Evolutionary conservation across 2,113 vertebrate species (phyloP), one percentile per base, ranked within the genome.

Genomic region (Brachypteracias leptosomus): DNA sequence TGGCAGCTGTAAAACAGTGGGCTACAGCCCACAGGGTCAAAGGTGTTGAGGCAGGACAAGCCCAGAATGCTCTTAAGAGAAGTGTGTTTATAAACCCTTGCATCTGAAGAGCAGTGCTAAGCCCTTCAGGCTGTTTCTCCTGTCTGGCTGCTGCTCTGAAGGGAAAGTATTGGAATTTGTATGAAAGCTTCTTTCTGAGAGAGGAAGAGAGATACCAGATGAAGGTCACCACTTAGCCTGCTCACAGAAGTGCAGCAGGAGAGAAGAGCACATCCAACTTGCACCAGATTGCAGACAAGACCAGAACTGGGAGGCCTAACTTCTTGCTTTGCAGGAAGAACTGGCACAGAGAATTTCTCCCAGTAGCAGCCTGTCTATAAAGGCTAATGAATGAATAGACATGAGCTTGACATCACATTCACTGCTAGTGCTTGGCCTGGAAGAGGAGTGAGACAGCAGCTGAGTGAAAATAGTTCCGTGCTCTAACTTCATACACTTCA

Each of bases 351-450:
- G 57, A 75, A 21, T 81, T 96, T 71, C 40, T 85, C 29, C 52
- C 63, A 86, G 42, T 55, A 67, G 55, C 52, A 74, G 52, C n/a
- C 57, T 81, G 52, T 80, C 59, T 88, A 18, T 54, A 75, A 76
- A 90, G 76, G 61, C 76, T 94, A 68, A 88, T 77, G 88, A 96
- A 71, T 88, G 82, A 88, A 90, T 59, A 80, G 46, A 38, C 85
- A 55, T 8, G 20, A 88, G 55, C 22, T 78, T 84, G 72, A 74
- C 94, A 63, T 76, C 68, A 36, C 46, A 38, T 52, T 83, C 33
- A 47, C 33, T 95, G 57, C 89, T 90, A 28, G 9, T 26, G 20
- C 55, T 81, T 24, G 81, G 58, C 78, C 58, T 81, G 51, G 26
- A 67, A 70, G n/a, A 87, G 77, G 77, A 85, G 65, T 62, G 54